Evolutionary conservation across 2,888 invertebrate species (phyloP), one percentile per base, ranked within the genome.

Genomic region (Ecdyonurus torrentis): DNA sequence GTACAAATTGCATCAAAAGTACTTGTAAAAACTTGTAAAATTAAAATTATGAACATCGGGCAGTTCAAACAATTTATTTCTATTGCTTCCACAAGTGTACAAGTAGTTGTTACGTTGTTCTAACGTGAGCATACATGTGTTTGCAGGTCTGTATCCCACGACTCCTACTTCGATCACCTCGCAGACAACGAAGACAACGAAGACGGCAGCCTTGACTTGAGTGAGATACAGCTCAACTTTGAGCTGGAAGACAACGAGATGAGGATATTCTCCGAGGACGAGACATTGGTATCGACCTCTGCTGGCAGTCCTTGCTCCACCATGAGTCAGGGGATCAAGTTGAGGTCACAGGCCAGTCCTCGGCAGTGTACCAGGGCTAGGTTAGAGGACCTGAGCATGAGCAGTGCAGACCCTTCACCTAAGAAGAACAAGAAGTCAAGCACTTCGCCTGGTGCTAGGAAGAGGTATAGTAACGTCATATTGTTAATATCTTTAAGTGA

Each of bases 201-300:
- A 3, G 67, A 66, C 22, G 76, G 65, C 64, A 79, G 76, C 19
- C 74, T 84, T 24, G 91, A 91, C 75, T 77, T 91, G 61, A 89
- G 89, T n/a, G 90, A 89, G 71, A 84, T 91, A 74, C 83, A 89
- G 24, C 77, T 91, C 52, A 87, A 91, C 61, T 87, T 91, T 68
- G 89, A 91, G 66, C 81, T 90, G 59, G 91, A 91, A 70, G 91
- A 91, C 72, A 79, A 89, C 1, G 91, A 91, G 75, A 85, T 87
- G 81, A 81, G 89, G 70, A 90, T 91, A 77, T 90, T 91, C 74
- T 89, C 89, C n/a, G 91, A 91, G 71, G 91, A 90, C 72, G 91
- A 91, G 70, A 83, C 85, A 65, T 71, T 83, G 59, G 83, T 84
- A 59, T 69, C 70, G 23, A 67, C 68, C 1, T 66, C 69, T 7